phyloP scores from a whole-genome alignment of 1,140 invertebrate genomes.

The Babylonia areolata region DNA sequence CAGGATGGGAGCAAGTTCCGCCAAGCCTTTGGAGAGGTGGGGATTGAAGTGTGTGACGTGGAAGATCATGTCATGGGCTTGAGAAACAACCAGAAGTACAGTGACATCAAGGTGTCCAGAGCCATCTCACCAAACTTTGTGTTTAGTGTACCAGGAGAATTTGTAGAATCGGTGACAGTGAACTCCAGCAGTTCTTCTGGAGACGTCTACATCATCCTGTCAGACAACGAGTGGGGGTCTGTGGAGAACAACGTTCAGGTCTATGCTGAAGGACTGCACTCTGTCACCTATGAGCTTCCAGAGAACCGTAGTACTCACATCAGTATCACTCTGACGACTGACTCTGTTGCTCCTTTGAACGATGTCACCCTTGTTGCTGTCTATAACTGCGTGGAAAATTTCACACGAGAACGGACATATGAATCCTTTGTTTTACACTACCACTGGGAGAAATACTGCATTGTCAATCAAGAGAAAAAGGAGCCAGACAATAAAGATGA shows the following conservation, averaged over 20 bases:
- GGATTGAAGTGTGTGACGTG: constrained; percentile 47
- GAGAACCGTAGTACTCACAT: neutral
- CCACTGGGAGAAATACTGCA: neutral
- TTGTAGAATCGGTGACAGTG: neutral
- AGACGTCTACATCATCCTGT: constrained; percentile 6
- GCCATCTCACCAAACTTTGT: constrained; percentile 25
- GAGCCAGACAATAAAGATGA: too few species aligned
- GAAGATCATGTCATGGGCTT: constrained; percentile 37
- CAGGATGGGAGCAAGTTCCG: constrained; percentile 27
- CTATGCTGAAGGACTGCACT: neutral
- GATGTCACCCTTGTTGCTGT: constrained; percentile 9
- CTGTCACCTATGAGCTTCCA: neutral
- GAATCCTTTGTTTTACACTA: neutral
- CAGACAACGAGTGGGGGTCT: neutral
- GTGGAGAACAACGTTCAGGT: neutral
- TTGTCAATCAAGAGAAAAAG: neutral
- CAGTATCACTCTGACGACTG: neutral
- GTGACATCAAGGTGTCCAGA: constrained; percentile 31
- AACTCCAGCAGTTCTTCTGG: constrained; percentile 11
- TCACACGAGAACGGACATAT: neutral
- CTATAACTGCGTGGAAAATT: neutral
- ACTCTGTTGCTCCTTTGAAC: neutral
- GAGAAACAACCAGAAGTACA: constrained; percentile 11
- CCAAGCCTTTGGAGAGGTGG: constrained; percentile 43
- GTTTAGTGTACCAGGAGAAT: neutral